Base-by-base conservation (phyloP, 2,797 vertebrate species). In the Sarcoramphus papa region DNA sequence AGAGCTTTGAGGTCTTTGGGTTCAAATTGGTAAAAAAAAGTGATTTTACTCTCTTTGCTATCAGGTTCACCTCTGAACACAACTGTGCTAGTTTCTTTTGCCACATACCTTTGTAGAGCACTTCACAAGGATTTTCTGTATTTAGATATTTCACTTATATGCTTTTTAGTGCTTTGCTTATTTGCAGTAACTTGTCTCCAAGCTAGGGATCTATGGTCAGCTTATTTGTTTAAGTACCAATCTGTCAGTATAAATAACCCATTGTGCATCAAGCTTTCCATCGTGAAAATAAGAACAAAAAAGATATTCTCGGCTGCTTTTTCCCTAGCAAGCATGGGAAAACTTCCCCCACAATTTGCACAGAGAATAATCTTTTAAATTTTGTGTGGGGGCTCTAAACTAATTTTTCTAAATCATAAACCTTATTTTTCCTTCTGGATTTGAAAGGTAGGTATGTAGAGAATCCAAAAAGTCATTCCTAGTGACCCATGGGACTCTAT, bases 141-240 rank as follows among this genome's bases (percentile, higher is more conserved):
- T 84, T 95, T 91, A 74, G 85, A 40, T 67, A 75, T 53, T 85
- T 90, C 37, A 50, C 22, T 74, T 40, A 75, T 6, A 72, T 45
- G 68, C 30, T 70, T 92, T 85, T 85, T 62, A 91, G 69, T 62
- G 72, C 56, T 77, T 85, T 63, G 33, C 7, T 83, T 94, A 79
- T 95, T 93, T 95, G 56, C 45, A 84, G 47, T 85, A 87, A 84
- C 47, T 78, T 23, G 3, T 92, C 31, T 92, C 47, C 67, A 74
- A 45, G n/a, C 24, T 72, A 62, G 43, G 51, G 35, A 74, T 60
- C 85, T 90, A 59, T 37, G 43, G 67, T 85, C 85, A 85, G 28
- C 62, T 94, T 96, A 72, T 88, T 92, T 94, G 67, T 86, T 79
- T 90, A 93, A 93, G 82, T 78, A 68, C 22, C 43, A 68, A 51